A percentile compares a stretch with the other conserved stretches of the same genome.
These are phyloP conservation scores for Pachyrhynchus sulphureomaculatus DNA, from an alignment of 1,140 invertebrate genomes.

Conservation along the genomic window DNA sequence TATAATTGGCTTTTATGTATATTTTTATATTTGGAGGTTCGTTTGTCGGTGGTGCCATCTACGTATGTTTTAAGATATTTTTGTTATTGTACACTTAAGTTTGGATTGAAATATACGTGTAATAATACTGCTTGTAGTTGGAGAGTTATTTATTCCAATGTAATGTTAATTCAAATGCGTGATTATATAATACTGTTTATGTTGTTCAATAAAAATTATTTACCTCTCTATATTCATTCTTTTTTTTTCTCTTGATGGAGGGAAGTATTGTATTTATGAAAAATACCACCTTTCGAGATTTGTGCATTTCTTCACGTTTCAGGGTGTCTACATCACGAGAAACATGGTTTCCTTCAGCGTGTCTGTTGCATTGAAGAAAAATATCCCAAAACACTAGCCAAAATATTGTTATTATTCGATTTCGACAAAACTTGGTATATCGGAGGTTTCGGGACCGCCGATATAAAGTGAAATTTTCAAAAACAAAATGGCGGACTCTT, in stretches of 20 bases:
- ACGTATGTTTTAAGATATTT: conserved; percentile 2
- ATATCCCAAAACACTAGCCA: too few relatives aligned
- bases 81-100: conserved; percentile 13
- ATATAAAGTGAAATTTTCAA: too few relatives aligned
- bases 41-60: background rate
- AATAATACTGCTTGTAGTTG: conserved; percentile 36
- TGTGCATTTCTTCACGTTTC: too few relatives aligned
- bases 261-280: too few relatives aligned
- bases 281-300: too few relatives aligned
- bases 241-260: conserved; percentile 20
- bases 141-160: conserved; percentile 45
- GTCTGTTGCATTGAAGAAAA: too few relatives aligned
- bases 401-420: too few relatives aligned
- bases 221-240: conserved; percentile 39
- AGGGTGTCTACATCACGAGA: too few relatives aligned
- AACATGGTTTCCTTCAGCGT: too few relatives aligned
- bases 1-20: conserved; percentile 13
- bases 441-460: too few relatives aligned
- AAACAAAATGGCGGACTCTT: too few relatives aligned
- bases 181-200: conserved; percentile 47
- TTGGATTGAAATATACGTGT: conserved; percentile 31
- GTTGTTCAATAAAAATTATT: conserved; percentile 48
- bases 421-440: too few relatives aligned
- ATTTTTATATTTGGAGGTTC: conserved; percentile 12
- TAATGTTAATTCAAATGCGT: conserved; percentile 43